Percentiles rank a stretch among this genome's conserved stretches.
Evolutionary conservation across 2,888 invertebrate species (phyloP).

Genomic region (Andrena marginata): DNA sequence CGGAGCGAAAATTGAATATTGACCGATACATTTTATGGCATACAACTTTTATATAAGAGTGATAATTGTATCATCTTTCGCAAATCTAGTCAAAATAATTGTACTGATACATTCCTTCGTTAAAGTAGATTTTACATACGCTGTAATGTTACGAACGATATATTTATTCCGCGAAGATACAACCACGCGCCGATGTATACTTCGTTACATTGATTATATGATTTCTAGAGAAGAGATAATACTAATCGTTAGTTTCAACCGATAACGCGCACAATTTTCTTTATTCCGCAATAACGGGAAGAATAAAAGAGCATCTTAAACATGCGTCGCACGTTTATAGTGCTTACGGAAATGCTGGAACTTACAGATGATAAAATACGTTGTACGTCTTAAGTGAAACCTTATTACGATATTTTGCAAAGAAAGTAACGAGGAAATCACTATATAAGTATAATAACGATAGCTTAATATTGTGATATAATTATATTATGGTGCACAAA

Average conservation of each 20-base stretch:
- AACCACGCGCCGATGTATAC: slow-evolving; percentile 11
- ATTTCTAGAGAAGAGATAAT: slow-evolving; percentile 17
- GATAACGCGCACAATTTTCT: slow-evolving; percentile 63
- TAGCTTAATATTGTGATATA: slow-evolving; percentile 76
- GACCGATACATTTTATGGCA: slow-evolving; percentile 45
- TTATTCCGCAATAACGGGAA: slow-evolving; percentile 39
- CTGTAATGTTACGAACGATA: slow-evolving; percentile 27
- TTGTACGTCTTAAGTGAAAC: slow-evolving; percentile 18
- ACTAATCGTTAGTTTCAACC: slow-evolving; percentile 34
- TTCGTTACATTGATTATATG: slow-evolving; percentile 45
- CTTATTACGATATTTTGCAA: slow-evolving; percentile 51
- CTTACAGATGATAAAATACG: slow-evolving; percentile 25
- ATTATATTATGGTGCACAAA: slow-evolving; percentile 69
- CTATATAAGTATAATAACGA: slow-evolving; percentile 43
- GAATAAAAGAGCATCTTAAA: slow-evolving; percentile 7
- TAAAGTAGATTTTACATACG: slow-evolving; percentile 48
- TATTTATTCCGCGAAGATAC: slow-evolving; percentile 38
- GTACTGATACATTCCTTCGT: slow-evolving; percentile 54
- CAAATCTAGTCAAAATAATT: slow-evolving; percentile 69
- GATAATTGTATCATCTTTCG: slow-evolving; percentile 55
- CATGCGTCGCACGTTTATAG: slow-evolving; percentile 23
- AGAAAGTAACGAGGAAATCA: slow-evolving; percentile 30
- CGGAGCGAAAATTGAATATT: slow-evolving; percentile 25
- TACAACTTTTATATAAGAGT: slow-evolving; percentile 63
- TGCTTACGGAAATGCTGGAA: slow-evolving; percentile 14